These are phyloP conservation scores for Solen grandis DNA, from an alignment of 1,140 invertebrate species.

Conservation along the genomic window DNA sequence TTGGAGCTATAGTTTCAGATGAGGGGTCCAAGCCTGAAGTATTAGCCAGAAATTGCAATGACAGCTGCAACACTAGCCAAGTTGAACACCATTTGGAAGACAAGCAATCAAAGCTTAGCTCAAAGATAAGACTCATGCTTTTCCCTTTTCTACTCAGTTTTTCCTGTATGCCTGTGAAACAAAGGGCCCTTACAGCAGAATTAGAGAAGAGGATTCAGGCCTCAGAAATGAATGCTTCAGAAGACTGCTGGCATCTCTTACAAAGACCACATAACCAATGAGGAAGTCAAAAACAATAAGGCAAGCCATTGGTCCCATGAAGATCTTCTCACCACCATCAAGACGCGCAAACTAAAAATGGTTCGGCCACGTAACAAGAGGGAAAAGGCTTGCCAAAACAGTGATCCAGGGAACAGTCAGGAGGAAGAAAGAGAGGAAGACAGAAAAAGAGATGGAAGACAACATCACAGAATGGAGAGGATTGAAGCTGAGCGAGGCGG, in stretches of 20 bases:
- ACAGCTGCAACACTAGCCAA: too few relatives aligned
- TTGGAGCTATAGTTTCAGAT: too few relatives aligned
- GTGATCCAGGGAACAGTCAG: slow-evolving; percentile 27
- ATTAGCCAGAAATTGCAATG: slow-evolving; percentile 18
- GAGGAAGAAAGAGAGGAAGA: slow-evolving; percentile 37
- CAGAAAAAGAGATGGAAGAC: slow-evolving; percentile 48
- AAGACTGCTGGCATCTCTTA: too few relatives aligned
- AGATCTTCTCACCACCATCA: slow-evolving; percentile 26
- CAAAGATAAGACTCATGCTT: too few relatives aligned
- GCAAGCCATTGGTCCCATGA: slow-evolving; percentile 13
- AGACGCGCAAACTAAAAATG: slow-evolving; percentile 20
- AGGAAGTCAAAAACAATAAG: slow-evolving; percentile 14
- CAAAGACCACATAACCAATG: too few relatives aligned
- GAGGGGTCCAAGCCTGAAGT: slow-evolving; percentile 47
- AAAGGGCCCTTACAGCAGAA: slow-evolving; percentile 13
- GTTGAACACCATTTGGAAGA: slow-evolving; percentile 25
- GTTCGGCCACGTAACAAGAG: too few relatives aligned
- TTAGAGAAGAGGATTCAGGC: too few relatives aligned
- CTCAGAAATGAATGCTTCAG: slow-evolving; percentile 13
- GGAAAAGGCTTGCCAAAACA: neutral
- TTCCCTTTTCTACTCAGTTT: neutral
- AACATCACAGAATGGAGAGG: slow-evolving; percentile 50
- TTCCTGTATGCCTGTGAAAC: slow-evolving; percentile 10
- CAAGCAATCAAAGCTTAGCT: slow-evolving; percentile 15
- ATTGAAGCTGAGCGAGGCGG: slow-evolving; percentile 37